A percentile compares a stretch with the other conserved stretches of the same genome.
Evolutionary conservation across 92 coral and sea anemone genomes (phyloP).

Genomic region (Palythoa caribaeorum): DNA sequence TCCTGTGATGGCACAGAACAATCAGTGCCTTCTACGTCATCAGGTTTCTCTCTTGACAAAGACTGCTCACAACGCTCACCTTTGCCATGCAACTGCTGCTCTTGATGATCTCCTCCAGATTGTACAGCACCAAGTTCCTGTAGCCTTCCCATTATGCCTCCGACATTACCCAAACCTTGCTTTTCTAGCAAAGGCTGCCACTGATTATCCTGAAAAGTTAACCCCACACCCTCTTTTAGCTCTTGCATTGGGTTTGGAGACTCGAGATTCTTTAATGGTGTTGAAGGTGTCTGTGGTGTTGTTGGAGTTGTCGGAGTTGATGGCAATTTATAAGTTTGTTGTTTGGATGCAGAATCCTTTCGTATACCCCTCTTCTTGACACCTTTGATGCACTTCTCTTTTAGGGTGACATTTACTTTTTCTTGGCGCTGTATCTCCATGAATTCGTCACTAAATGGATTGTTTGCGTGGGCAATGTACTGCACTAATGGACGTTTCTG

Average conservation of each 20-base stretch:
- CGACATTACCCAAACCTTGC: background rate
- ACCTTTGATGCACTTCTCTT: conserved; percentile 21
- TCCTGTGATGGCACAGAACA: background rate
- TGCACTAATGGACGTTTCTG: conserved; percentile 79
- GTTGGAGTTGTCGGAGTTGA: conserved; percentile 52
- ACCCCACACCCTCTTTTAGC: conserved; percentile 8
- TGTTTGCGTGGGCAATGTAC: conserved; percentile 90
- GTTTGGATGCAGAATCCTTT: conserved; percentile 13
- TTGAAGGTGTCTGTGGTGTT: conserved; percentile 46
- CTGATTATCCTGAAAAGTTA: conserved; percentile 11
- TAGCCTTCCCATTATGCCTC: background rate
- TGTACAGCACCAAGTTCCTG: background rate
- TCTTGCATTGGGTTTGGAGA: conserved; percentile 9
- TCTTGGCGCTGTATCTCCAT: conserved; percentile 61
- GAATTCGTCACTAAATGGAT: conserved; percentile 90
- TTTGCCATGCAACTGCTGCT: background rate
- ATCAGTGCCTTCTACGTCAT: background rate
- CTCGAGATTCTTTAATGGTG: conserved; percentile 32
- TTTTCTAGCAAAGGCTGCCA: conserved; percentile 36
- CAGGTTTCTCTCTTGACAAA: conserved; percentile 2
- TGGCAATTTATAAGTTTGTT: conserved; percentile 39
- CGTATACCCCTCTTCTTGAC: conserved; percentile 33
- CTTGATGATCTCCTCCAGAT: background rate
- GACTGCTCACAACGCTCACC: background rate
- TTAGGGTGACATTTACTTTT: conserved; percentile 3